Conservation (phyloP, 2,888 invertebrate genomes). For the Omphaloscelis lunosa region DNA sequence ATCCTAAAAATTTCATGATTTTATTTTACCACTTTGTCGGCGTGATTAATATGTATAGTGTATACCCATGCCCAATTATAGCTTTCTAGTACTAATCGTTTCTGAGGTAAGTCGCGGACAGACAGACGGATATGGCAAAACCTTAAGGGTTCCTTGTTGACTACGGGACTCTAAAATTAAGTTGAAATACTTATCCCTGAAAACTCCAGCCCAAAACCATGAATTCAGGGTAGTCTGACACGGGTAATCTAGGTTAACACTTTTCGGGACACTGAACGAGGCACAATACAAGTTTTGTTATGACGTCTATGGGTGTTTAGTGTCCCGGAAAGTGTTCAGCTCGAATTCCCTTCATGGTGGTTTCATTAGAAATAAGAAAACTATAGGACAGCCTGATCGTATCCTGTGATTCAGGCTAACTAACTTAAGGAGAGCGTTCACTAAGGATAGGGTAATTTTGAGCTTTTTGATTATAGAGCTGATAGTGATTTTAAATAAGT, state of each 20-base stretch:
- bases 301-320: too few relatives aligned
- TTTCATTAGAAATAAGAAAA: slow-evolving; percentile 4
- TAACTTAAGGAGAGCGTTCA: neutral
- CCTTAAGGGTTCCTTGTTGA: too few relatives aligned
- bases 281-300: too few relatives aligned
- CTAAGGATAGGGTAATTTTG: neutral
- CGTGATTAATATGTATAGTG: too few relatives aligned
- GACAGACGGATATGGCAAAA: too few relatives aligned
- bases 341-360: neutral
- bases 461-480: neutral
- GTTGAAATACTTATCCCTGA: neutral
- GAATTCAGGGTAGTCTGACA: neutral
- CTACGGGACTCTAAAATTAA: neutral
- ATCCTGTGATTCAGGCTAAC: neutral
- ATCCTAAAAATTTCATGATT: too few relatives aligned
- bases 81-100: too few relatives aligned
- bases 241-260: neutral
- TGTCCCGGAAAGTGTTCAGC: too few relatives aligned
- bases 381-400: neutral
- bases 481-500: slow-evolving; percentile 7
- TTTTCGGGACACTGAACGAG: too few relatives aligned
- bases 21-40: too few relatives aligned
- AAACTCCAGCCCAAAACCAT: neutral
- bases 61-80: too few relatives aligned
- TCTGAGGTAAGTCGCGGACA: too few relatives aligned